These are phyloP conservation scores for Neomonachus schauinslandi DNA, from an alignment of 2,113 vertebrate species.

Conservation along the genomic window DNA sequence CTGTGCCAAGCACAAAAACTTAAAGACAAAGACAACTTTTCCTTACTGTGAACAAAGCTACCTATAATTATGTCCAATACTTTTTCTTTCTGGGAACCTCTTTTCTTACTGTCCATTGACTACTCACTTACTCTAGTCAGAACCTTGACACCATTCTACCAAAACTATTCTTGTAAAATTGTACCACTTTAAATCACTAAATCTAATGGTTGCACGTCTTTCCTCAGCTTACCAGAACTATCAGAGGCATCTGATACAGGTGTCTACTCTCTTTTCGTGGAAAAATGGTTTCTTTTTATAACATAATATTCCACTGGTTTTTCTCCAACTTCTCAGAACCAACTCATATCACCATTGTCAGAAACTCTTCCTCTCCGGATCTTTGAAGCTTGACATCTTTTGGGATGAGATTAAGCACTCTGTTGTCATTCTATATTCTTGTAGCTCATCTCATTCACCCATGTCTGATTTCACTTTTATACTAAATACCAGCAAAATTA, in stretches of 20 bases:
- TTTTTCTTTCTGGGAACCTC: background rate
- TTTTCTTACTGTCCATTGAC: background rate
- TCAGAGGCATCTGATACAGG: background rate
- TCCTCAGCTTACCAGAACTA: background rate
- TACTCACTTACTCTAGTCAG: background rate
- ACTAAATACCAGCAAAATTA: background rate
- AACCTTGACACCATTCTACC: background rate
- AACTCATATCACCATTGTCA: background rate
- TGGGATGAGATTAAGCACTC: background rate
- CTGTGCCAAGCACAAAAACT: conserved; percentile 34
- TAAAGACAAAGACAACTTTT: conserved; percentile 43
- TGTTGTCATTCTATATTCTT: background rate
- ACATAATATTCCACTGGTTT: background rate
- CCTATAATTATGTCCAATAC: background rate
- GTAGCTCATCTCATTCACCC: background rate
- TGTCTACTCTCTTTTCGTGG: background rate
- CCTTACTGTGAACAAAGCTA: background rate
- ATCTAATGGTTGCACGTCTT: background rate
- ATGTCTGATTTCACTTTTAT: background rate
- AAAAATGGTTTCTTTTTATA: background rate
- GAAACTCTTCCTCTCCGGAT: background rate
- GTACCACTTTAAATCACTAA: background rate
- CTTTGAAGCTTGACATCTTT: background rate
- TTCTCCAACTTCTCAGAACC: background rate
- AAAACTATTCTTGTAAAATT: background rate